A percentile compares a stretch with the other conserved stretches of the same genome.
Evolutionary conservation across 2,113 vertebrate species (phyloP).

Genomic region (Equus przewalskii): DNA sequence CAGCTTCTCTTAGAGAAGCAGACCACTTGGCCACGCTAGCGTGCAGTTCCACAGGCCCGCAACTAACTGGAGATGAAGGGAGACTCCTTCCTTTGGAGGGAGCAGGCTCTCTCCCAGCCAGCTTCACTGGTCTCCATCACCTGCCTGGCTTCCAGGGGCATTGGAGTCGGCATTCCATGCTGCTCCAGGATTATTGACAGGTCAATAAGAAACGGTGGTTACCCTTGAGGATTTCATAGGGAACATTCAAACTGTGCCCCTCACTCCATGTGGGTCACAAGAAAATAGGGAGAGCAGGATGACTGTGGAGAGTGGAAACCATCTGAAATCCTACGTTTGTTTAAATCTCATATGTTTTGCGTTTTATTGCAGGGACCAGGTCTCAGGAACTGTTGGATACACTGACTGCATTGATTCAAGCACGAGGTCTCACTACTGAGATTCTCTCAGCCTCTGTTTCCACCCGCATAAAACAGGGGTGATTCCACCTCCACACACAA

Average conservation of each 20-base stretch:
- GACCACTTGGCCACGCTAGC: neutral
- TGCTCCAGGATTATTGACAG: neutral
- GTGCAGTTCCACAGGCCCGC: neutral
- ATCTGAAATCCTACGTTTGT: neutral
- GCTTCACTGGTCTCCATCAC: neutral
- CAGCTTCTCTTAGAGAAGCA: neutral
- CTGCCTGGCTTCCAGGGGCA: neutral
- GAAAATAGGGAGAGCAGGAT: fast-evolving
- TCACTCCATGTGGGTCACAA: neutral
- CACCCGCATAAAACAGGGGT: fast-evolving
- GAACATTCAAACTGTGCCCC: neutral
- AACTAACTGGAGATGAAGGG: neutral
- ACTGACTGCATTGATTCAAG: neutral
- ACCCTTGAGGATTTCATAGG: neutral
- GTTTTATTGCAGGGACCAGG: neutral
- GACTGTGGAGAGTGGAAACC: neutral
- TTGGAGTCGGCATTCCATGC: neutral
- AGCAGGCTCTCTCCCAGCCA: neutral
- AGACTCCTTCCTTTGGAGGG: neutral
- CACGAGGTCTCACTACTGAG: neutral
- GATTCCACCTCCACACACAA: neutral
- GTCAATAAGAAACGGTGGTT: neutral
- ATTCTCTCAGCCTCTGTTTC: neutral
- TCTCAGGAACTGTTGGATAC: neutral
- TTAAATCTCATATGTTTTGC: neutral